Conservation (phyloP, 2,888 invertebrate species). For the Smittia aterrima region DNA sequence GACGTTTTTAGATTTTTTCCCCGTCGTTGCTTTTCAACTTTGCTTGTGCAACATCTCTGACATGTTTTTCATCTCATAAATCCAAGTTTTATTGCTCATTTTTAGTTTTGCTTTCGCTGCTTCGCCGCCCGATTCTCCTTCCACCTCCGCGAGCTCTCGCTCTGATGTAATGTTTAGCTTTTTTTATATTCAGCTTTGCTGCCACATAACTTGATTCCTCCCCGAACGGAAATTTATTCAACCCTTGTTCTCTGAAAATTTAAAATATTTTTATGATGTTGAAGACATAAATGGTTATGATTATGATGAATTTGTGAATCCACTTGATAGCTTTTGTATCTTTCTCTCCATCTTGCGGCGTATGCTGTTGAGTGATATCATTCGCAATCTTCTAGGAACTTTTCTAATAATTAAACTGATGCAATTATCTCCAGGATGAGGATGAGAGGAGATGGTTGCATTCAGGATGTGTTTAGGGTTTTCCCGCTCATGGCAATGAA, state of each 20-base stretch:
- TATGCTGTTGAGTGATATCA: too few relatives aligned
- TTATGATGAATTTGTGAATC: conserved; percentile 33
- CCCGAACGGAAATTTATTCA: conserved; percentile 36
- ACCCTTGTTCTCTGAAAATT: conserved; percentile 27
- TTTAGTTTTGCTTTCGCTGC: conserved; percentile 3
- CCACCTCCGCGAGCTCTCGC: not conserved
- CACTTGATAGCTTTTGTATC: not conserved
- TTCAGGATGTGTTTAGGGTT: too few relatives aligned
- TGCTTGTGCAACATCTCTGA: not conserved
- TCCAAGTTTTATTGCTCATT: conserved; percentile 16
- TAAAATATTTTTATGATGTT: conserved; percentile 34
- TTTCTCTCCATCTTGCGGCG: not conserved
- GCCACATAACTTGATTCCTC: conserved; percentile 10
- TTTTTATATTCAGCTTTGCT: not conserved
- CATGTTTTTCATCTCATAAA: conserved; percentile 38
- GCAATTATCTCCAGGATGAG: too few relatives aligned
- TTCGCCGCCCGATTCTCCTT: not conserved
- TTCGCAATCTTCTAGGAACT: too few relatives aligned
- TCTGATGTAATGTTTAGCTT: not conserved
- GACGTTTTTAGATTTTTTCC: not conserved
- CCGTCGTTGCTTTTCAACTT: not conserved
- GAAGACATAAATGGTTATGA: conserved; percentile 38
- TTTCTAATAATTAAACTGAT: too few relatives aligned
- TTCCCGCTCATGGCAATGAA: too few relatives aligned
- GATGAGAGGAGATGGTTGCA: too few relatives aligned